These are phyloP conservation scores for Chrysoperla carnea DNA, from an alignment of 1,140 invertebrate genomes.

Conservation along the genomic window DNA sequence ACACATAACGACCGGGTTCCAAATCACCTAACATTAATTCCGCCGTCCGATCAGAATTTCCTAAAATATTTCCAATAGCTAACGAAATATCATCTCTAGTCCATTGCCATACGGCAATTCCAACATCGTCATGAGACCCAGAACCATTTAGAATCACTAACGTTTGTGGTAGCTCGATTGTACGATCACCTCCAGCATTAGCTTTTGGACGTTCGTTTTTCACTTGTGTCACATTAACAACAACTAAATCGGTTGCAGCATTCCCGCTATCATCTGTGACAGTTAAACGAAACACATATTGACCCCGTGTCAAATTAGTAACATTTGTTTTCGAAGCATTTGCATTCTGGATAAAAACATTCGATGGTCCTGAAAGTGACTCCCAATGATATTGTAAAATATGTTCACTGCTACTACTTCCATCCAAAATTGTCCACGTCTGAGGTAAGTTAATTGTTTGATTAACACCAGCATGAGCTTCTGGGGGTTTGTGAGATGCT, in stretches of 20 bases:
- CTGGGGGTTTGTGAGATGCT: conserved; percentile 66
- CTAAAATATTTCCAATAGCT: conserved; percentile 65
- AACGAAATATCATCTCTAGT: conserved; percentile 59
- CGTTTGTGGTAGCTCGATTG: conserved; percentile 52
- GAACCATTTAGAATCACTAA: conserved; percentile 72
- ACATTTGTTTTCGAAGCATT: conserved; percentile 46
- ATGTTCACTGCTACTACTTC: conserved; percentile 62
- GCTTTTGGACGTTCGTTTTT: conserved; percentile 77
- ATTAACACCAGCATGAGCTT: conserved; percentile 40
- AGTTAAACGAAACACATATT: conserved; percentile 67
- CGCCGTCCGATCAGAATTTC: conserved; percentile 50
- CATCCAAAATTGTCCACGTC: conserved; percentile 62
- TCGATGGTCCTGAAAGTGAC: conserved; percentile 46
- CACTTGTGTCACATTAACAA: conserved; percentile 76
- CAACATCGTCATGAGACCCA: conserved; percentile 71
- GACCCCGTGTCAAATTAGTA: conserved; percentile 63
- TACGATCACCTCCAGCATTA: conserved; percentile 70
- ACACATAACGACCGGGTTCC: conserved; percentile 73
- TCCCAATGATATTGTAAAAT: conserved; percentile 71
- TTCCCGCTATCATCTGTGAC: conserved; percentile 75
- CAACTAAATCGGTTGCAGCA: conserved; percentile 47
- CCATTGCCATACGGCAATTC: conserved; percentile 74
- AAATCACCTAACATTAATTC: conserved; percentile 72
- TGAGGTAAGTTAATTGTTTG: conserved; percentile 58
- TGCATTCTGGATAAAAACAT: conserved; percentile 25